Evolutionary conservation across 2,113 vertebrate genomes (phyloP), one percentile per base, ranked within the genome.

Genomic region (Hippoglossus stenolepis): DNA sequence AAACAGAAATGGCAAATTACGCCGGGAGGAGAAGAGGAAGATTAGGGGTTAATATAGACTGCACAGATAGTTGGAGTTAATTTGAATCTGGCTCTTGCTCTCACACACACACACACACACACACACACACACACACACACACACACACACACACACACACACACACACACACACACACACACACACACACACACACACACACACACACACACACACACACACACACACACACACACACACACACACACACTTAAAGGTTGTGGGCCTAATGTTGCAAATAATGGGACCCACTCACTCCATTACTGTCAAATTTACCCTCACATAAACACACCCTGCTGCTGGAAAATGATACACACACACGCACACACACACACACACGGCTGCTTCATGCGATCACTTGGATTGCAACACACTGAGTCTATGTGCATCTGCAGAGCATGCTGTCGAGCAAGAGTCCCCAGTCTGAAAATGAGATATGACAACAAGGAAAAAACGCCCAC

Each of bases 191-290:
- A 59, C 59, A n/a, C 60, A 45, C 60, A 57, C 80, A 45, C 60
- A 59, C 31, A 45, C 60, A 66, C 73, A 61, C 76, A 59, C 59
- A n/a, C 60, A 45, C 60, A 57, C 80, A 45, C 60, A 59, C 31
- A 45, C 60, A 66, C 73, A 61, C 76, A 59, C 59, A n/a, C n/a
- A n/a, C n/a, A n/a, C 60, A 45, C 60, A 57, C 80, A 45, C 60
- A 59, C 31, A 45, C 60, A 66, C 73, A 61, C 76, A 59, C 59
- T 61, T 70, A 77, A 70, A 75, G 77, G 70, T 65, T 70, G 73
- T 21, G 26, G 59, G 82, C 56, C 68, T 91, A 92, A 91, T 91
- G 89, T 86, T 70, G 88, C 90, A 86, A 76, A 79, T 87, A 91
- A 92, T 85, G 83, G 83, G 73, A 51, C 85, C 53, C 63, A 81